Conservation (phyloP, 2,888 invertebrate species). For the Allolobophora icterica region DNA sequence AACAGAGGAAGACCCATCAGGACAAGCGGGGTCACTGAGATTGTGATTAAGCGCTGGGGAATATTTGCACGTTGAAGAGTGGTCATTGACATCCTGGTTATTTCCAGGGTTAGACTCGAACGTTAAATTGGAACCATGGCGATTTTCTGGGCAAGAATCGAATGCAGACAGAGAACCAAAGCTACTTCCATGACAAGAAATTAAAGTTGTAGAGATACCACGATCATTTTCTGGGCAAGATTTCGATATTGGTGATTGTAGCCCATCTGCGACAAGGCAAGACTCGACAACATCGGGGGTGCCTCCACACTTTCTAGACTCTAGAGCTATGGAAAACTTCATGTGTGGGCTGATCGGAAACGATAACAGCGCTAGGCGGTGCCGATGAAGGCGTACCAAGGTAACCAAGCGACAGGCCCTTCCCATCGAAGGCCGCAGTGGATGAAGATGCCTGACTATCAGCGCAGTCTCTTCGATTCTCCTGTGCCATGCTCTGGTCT, state of each 20-base stretch:
- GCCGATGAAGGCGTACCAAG: neutral
- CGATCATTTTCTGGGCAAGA: neutral
- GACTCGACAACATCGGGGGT: neutral
- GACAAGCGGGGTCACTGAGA: neutral
- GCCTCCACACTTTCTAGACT: no score
- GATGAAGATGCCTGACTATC: neutral
- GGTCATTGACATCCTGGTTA: no score
- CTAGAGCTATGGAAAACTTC: neutral
- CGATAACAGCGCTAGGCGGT: neutral
- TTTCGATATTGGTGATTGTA: neutral
- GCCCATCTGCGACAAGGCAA: neutral
- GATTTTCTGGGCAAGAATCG: no score
- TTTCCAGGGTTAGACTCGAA: no score
- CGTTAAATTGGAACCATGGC: no score
- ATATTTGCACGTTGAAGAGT: no score
- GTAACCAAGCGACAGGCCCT: neutral
- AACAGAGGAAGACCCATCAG: neutral
- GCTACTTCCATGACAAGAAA: neutral
- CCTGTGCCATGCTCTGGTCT: neutral
- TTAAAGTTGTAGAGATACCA: no score
- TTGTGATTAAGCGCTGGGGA: no score
- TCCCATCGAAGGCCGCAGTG: neutral
- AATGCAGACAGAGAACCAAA: no score
- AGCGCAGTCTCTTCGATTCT: no score
- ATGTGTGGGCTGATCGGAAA: neutral